These are phyloP conservation scores for Mesaphorura yosii DNA, from an alignment of 1,140 invertebrate species.

Conservation along the genomic window DNA sequence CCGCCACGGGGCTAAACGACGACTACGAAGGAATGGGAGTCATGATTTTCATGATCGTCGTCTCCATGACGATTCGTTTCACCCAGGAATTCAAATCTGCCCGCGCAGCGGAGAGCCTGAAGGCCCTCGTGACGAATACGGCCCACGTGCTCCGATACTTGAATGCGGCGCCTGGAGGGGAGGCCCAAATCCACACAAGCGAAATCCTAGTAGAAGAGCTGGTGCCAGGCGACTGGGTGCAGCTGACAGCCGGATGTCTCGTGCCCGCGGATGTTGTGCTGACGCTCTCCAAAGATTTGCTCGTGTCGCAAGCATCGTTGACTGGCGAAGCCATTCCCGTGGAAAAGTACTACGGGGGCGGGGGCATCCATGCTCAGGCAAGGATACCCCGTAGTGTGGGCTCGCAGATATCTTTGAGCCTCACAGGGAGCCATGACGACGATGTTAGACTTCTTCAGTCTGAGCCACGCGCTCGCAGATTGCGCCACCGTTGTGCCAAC, in stretches of 20 bases:
- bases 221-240: slow-evolving; percentile 15
- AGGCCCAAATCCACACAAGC: background rate
- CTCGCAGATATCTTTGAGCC: too few species aligned
- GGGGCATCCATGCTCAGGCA: too few species aligned
- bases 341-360: slow-evolving; percentile 16
- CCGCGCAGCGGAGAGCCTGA: slow-evolving; percentile 1
- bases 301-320: slow-evolving; percentile 13
- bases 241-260: slow-evolving; percentile 5
- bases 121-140: slow-evolving; percentile 6
- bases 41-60: slow-evolving; percentile 14
- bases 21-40: slow-evolving; percentile 13
- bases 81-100: slow-evolving; percentile 15
- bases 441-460: too few species aligned
- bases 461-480: too few species aligned
- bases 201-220: slow-evolving; percentile 2
- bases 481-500: background rate
- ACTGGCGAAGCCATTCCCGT: slow-evolving; percentile 19
- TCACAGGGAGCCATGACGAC: too few species aligned
- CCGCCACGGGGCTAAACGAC: background rate
- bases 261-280: slow-evolving; percentile 11
- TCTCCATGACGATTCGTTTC: slow-evolving; percentile 11
- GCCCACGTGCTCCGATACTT: slow-evolving; percentile 7
- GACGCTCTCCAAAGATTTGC: slow-evolving; percentile 11
- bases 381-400: too few species aligned
- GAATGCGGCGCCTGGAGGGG: background rate